These are phyloP conservation scores for Campylomormyrus tamandua DNA, from an alignment of 2,113 vertebrate genomes.

Conservation along the genomic window DNA sequence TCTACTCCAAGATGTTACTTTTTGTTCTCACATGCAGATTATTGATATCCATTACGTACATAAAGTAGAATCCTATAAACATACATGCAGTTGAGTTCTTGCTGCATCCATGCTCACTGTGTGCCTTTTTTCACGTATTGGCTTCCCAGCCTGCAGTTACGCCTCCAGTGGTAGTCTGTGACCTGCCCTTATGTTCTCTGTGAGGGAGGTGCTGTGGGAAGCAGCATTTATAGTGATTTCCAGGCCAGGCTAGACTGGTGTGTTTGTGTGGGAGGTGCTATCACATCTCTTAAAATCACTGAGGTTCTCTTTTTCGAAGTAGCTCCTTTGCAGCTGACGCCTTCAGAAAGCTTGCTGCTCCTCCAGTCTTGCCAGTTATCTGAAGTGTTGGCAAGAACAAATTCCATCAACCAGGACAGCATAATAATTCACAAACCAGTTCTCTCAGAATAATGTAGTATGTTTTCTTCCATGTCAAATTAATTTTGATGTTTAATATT, in stretches of 20 bases:
- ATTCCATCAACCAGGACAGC: not conserved
- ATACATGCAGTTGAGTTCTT: not conserved
- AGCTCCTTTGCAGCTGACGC: not conserved
- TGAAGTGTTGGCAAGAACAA: not conserved
- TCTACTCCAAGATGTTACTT: not conserved
- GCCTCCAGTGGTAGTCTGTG: not conserved
- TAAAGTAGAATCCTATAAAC: not conserved
- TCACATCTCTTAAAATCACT: not conserved
- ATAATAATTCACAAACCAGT: not conserved
- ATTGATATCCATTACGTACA: not conserved
- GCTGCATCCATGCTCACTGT: not conserved
- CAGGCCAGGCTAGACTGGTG: not conserved
- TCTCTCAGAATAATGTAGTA: not conserved
- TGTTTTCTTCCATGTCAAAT: not conserved
- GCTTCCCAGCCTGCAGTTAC: not conserved
- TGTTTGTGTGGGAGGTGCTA: constrained; percentile 10
- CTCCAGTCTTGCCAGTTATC: not conserved
- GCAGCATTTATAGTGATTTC: not conserved
- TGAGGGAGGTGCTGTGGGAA: not conserved
- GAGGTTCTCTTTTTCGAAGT: not conserved
- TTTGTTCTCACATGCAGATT: not conserved
- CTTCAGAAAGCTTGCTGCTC: not conserved
- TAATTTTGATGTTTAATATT: not conserved
- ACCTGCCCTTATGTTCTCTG: not conserved
- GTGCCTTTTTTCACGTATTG: not conserved